Conservation (phyloP, 1,140 invertebrate species). For the Amphibalanus amphitrite region DNA sequence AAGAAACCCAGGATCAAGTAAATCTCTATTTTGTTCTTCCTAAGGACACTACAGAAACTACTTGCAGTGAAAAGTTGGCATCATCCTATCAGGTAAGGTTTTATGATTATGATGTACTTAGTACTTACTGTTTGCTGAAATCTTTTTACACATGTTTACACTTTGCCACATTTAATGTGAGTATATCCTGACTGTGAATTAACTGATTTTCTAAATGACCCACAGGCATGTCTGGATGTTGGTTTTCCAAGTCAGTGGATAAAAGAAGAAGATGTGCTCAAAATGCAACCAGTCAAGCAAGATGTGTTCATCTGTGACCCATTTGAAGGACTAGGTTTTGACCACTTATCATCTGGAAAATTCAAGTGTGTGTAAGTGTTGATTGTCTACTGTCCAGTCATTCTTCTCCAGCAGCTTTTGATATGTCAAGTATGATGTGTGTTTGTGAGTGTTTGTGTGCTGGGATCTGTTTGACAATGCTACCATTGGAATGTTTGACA, state of each 20-base stretch:
- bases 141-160: not conserved
- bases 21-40: not conserved
- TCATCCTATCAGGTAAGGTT: not conserved
- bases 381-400: too few relatives aligned
- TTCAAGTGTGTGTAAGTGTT: slow-evolving; percentile 49
- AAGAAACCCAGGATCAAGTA: not conserved
- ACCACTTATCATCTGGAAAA: slow-evolving; percentile 32
- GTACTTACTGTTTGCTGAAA: not conserved
- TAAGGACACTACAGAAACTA: not conserved
- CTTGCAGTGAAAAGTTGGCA: not conserved
- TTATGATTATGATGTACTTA: not conserved
- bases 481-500: too few relatives aligned
- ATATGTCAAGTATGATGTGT: too few relatives aligned
- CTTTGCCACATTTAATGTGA: too few relatives aligned
- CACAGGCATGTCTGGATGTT: not conserved
- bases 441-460: too few relatives aligned
- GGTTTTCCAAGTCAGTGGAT: slow-evolving; percentile 33
- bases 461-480: too few relatives aligned
- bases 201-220: not conserved
- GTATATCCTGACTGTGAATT: not conserved
- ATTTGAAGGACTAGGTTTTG: slow-evolving; percentile 49
- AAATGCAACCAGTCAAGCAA: slow-evolving; percentile 38
- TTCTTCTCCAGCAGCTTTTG: too few relatives aligned
- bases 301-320: slow-evolving; percentile 55
- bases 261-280: slow-evolving; percentile 27